Percentiles rank a stretch among this genome's conserved stretches.
Evolutionary conservation across 2,797 vertebrate genomes (phyloP).

Genomic region (Tauraco hartlaubi): DNA sequence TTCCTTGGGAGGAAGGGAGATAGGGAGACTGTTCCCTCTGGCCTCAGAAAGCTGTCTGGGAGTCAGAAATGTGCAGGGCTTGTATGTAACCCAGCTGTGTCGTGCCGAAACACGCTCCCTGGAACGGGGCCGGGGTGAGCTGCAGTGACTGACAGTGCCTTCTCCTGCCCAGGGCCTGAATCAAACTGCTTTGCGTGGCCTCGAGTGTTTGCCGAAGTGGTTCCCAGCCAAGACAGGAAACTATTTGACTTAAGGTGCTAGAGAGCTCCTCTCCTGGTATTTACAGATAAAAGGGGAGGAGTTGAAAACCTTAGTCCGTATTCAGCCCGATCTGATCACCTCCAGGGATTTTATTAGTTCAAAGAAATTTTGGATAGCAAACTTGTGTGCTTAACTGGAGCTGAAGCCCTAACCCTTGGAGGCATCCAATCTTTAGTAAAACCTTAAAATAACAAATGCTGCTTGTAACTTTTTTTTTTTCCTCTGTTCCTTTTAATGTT

Average conservation of each 20-base stretch:
- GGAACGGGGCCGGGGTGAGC: neutral
- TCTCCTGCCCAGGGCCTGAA: conserved; percentile 28
- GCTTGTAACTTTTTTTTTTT: neutral
- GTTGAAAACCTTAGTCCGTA: conserved; percentile 33
- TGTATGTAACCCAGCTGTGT: neutral
- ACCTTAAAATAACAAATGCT: conserved; percentile 52
- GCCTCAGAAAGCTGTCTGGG: neutral
- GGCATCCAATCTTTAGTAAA: conserved; percentile 46
- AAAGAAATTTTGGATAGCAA: conserved; percentile 54
- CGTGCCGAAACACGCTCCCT: conserved; percentile 11
- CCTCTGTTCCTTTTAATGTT: neutral
- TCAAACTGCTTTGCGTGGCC: conserved; percentile 56
- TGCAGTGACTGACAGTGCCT: conserved; percentile 46
- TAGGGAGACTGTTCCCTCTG: neutral
- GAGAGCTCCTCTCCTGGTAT: conserved; percentile 53
- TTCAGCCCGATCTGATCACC: conserved; percentile 69
- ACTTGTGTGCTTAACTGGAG: conserved; percentile 41
- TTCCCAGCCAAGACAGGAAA: conserved; percentile 69
- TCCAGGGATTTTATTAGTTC: conserved; percentile 61
- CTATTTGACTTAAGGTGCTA: conserved; percentile 59
- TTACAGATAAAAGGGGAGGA: conserved; percentile 72
- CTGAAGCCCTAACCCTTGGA: conserved; percentile 35
- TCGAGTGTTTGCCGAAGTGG: conserved; percentile 18
- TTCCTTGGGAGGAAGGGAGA: neutral
- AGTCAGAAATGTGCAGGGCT: conserved; percentile 20